Percentiles rank a stretch among this genome's conserved stretches.
Evolutionary conservation across 1,140 invertebrate genomes (phyloP).

Genomic region (Zaprionus ornatus): DNA sequence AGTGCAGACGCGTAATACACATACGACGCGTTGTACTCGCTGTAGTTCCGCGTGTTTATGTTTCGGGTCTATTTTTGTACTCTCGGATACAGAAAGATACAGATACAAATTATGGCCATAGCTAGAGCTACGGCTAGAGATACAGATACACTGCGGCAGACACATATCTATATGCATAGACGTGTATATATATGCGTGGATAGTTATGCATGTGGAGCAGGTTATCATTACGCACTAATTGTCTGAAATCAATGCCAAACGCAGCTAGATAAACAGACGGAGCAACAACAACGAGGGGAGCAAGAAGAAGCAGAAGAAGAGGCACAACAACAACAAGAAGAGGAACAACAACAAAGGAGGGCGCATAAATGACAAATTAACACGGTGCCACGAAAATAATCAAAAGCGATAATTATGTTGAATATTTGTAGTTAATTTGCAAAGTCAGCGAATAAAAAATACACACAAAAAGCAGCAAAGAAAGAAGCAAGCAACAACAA

Average conservation of each 20-base stretch:
- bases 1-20: conserved; percentile 3
- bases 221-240: conserved; percentile 80
- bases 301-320: conserved; percentile 6
- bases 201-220: conserved; percentile 67
- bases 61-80: conserved; percentile 46
- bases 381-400: conserved; percentile 73
- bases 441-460: conserved; percentile 40
- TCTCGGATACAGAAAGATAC: conserved; percentile 8
- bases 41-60: conserved; percentile 38
- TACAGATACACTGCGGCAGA: background rate
- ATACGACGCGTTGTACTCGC: background rate
- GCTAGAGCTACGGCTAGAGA: conserved; percentile 15
- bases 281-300: background rate
- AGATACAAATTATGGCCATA: conserved; percentile 18
- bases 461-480: conserved; percentile 8
- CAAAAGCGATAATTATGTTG: conserved; percentile 55
- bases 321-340: conserved; percentile 11
- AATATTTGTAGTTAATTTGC: conserved; percentile 70
- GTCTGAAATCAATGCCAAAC: conserved; percentile 72
- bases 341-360: conserved; percentile 4
- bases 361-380: conserved; percentile 69
- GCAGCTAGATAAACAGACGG: conserved; percentile 13
- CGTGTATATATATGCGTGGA: background rate
- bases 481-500: conserved; percentile 10
- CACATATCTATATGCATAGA: too few relatives aligned